Base-by-base conservation (phyloP, 2,113 vertebrate species). In the Grantiella picta region DNA sequence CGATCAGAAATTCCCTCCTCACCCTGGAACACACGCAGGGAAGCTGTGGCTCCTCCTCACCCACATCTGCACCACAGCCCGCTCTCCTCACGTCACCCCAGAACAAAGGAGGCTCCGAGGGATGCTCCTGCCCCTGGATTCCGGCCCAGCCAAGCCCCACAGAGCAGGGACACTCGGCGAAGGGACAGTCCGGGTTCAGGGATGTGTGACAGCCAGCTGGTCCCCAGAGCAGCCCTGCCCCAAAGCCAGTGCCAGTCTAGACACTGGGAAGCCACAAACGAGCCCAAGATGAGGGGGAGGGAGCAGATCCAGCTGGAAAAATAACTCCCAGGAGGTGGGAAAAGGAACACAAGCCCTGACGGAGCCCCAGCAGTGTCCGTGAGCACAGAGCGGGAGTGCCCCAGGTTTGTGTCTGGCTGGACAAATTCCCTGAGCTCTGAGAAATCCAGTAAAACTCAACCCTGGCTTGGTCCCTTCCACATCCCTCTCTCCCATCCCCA, bases 71-170 rank as follows among this genome's bases (percentile, higher is more conserved):
- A 61, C 25, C 9, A 0, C 92, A 93, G 88, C 45, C n/a, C 16
- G 0, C 3, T 42, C 86, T 73, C 94, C 82, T 49, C 47, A 18
- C 42, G 66, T 64, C 82, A 86, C 83, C 81, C 80, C 44, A 18
- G 4, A 33, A 19, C 50, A 44, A 5, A 19, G 38, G 59, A 40
- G 29, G 21, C 57, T 44, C 52, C 21, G 12, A 25, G 35, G 18
- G 36, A 53, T 42, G 50, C 61, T 40, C 59, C 52, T 31, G 61
- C 29, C 19, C 11, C 31, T 1, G 52, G 35, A 56, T 47, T 75
- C 56, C n/a, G 2, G 24, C 25, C 17, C 83, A 31, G 3, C 35
- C 2, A 0, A 15, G 35, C 12, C 45, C 24, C 0, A 0, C 4
- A 31, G 64, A 54, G 14, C 49, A 53, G 12, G 57, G 56, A 35